These are phyloP conservation scores for Astreopora myriophthalma DNA, from an alignment of 64 coral and sea anemone genomes.

Conservation along the genomic window DNA sequence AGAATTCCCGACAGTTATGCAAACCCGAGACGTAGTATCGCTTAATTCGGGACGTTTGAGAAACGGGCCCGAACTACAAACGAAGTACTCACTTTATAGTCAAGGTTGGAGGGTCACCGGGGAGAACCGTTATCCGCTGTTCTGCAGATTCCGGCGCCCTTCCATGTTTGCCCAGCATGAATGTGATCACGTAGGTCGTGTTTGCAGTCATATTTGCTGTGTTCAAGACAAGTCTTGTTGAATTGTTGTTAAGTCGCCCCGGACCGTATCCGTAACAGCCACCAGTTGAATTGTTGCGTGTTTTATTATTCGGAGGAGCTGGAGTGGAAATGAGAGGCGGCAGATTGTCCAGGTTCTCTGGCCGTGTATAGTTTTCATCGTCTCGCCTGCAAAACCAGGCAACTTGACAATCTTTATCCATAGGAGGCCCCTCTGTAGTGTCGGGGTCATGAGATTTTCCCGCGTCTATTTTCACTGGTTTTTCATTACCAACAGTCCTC, in stretches of 20 bases:
- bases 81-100: slow-evolving; percentile 45
- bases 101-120: slow-evolving; percentile 39
- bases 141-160: background rate
- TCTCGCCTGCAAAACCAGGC: slow-evolving; percentile 34
- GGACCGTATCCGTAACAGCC: slow-evolving; percentile 54
- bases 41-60: too few relatives aligned
- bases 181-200: slow-evolving; percentile 17
- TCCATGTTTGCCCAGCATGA: background rate
- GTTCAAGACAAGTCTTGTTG: background rate
- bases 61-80: too few relatives aligned
- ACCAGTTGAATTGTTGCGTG: background rate
- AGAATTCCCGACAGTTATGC: too few relatives aligned
- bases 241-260: background rate
- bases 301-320: background rate
- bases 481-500: background rate
- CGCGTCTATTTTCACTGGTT: background rate
- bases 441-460: slow-evolving; percentile 27
- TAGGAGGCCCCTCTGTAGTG: background rate
- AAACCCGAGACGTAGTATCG: too few relatives aligned
- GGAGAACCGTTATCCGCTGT: background rate
- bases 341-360: background rate
- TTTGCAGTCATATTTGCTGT: slow-evolving; percentile 3
- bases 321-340: background rate
- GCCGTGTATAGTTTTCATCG: background rate
- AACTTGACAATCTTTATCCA: background rate